These are phyloP conservation scores for Rotaria magnacalcarata DNA, from an alignment of 2,888 invertebrate genomes.

Conservation along the genomic window DNA sequence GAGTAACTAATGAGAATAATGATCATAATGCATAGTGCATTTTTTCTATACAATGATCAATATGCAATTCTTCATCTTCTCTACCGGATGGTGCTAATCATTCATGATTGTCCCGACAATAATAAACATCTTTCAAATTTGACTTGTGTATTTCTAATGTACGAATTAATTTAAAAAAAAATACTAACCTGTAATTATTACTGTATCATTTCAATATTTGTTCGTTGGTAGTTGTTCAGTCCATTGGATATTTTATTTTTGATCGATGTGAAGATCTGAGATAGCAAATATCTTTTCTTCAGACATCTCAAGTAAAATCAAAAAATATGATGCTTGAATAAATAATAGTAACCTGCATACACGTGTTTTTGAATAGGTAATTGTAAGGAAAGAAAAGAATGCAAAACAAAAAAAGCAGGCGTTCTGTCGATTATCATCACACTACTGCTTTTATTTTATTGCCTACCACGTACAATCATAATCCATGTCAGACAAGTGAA, in stretches of 20 bases:
- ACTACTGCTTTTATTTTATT: too few species aligned
- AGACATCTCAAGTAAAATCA: not conserved
- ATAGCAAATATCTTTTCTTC: not conserved
- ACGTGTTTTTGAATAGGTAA: too few species aligned
- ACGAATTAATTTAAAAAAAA: not conserved
- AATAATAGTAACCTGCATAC: not conserved
- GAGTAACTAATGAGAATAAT: not conserved
- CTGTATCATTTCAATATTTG: not conserved
- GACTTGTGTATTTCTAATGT: not conserved
- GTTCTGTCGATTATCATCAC: too few species aligned
- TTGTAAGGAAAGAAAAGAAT: not conserved
- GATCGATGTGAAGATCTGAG: not conserved
- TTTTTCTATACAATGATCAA: not conserved
- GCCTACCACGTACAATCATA: too few species aligned
- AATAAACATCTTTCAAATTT: conserved; percentile 25
- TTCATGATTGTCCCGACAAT: conserved; percentile 25
- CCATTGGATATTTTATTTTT: not conserved
- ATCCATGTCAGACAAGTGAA: too few species aligned
- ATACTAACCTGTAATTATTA: not conserved
- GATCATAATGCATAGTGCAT: not conserved
- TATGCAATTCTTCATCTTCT: not conserved
- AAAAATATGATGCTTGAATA: not conserved
- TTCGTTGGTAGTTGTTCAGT: not conserved
- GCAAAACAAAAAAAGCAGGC: not conserved
- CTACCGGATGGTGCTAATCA: not conserved